Conservation (phyloP, 2,888 invertebrate species). For the Tipula helvola region DNA sequence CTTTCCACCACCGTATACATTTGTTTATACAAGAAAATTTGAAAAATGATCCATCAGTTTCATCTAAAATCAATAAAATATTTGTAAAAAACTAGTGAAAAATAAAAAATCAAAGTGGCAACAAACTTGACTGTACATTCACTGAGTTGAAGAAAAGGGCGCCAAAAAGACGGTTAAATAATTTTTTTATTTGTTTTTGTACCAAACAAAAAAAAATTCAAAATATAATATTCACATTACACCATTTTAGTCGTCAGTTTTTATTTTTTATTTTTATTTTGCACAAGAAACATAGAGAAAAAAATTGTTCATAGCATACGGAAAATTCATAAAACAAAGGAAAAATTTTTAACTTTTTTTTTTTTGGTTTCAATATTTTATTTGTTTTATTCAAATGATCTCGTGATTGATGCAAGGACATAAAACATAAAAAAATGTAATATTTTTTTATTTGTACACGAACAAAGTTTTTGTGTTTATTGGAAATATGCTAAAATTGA, state of each 20-base stretch:
- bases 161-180: background rate
- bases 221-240: background rate
- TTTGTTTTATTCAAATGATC: background rate
- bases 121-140: background rate
- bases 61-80: background rate
- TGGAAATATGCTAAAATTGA: background rate
- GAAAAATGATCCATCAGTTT: background rate
- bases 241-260: background rate
- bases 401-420: conserved; percentile 4
- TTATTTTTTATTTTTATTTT: background rate
- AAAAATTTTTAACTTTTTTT: background rate
- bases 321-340: background rate
- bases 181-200: background rate
- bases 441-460: background rate
- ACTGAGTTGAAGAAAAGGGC: background rate
- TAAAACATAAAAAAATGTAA: background rate
- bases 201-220: background rate
- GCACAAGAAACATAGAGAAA: background rate
- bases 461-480: background rate
- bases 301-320: background rate
- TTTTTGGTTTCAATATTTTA: background rate
- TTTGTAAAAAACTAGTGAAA: background rate
- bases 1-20: background rate
- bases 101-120: background rate
- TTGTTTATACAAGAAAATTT: background rate